Base-by-base conservation (phyloP, 2,797 vertebrate genomes). In the Sebastes jordani region DNA sequence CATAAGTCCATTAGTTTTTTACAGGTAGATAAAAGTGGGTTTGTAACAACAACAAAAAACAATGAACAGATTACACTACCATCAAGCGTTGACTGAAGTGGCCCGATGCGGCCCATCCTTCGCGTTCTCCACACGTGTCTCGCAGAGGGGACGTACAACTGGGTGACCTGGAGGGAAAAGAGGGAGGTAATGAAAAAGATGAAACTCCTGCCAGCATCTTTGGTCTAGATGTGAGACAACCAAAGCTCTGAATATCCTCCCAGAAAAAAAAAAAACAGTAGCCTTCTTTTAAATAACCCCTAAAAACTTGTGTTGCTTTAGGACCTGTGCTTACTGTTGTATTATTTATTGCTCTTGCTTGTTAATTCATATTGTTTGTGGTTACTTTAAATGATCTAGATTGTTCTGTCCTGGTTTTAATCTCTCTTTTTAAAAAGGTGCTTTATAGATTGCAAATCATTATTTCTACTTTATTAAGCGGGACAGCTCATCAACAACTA, bases 61-160 rank as follows among this genome's bases (percentile, higher is more conserved):
- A 38, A 22, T 4, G 2, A 25, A 69, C 2, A 61, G 4, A 30
- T 61, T 3, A 54, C 22, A 55, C 6, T 91, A 99, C 99, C 99
- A 79, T 99, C 98, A 78, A 99, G 94, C 6, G 97, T 98, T 55
- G 99, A 99, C 22, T 99, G 98, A 72, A 99, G 93, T 0, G 99
- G 99, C 64, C 98, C 98, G 8, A 99, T 99, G 73, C 98, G 97
- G 5, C 98, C 98, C 98, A 99, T 99, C 86, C 98, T 95, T 69
- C 98, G 95, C 42, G 97, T 97, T 82, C 98, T 95, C 99, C 98
- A 99, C 20, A 97, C 96, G 0, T 98, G 97, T 83, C 98, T 96
- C 22, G 99, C 97, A 0, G 98, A 98, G 0, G 98, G 98, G 49
- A 99, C 98, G 1, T 99, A 99, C 55, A 99, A 95, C 91, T 99